Conservation (phyloP, 2,888 invertebrate genomes). For the Nasonia oneida region DNA sequence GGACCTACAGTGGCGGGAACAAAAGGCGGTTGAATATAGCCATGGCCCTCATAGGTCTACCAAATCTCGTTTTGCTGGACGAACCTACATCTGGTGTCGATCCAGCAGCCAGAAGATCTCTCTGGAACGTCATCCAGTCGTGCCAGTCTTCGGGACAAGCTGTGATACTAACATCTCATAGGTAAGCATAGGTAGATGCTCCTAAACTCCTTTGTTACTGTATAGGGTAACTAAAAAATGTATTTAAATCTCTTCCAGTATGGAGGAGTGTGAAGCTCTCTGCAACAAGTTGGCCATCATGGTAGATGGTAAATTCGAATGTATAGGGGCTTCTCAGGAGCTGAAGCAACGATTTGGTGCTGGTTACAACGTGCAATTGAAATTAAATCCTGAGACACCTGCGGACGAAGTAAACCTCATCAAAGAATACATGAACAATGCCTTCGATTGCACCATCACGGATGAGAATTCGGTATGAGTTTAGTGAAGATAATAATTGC, state of each 20-base stretch:
- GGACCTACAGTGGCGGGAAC: conserved; percentile 87
- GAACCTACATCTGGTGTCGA: conserved; percentile 88
- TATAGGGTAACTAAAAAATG: conserved; percentile 71
- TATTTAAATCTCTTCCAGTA: conserved; percentile 79
- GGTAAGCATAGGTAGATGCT: conserved; percentile 76
- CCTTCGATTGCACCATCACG: conserved; percentile 83
- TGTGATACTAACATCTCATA: conserved; percentile 85
- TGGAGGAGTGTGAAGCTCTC: conserved; percentile 93
- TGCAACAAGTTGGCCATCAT: conserved; percentile 89
- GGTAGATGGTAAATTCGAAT: conserved; percentile 86
- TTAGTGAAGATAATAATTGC: conserved; percentile 48
- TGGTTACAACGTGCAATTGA: conserved; percentile 84
- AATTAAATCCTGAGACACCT: conserved; percentile 72
- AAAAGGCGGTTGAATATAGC: conserved; percentile 89
- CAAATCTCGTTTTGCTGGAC: conserved; percentile 85
- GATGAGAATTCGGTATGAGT: conserved; percentile 85
- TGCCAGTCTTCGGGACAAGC: conserved; percentile 80
- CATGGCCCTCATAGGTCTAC: conserved; percentile 86
- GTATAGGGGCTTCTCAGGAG: conserved; percentile 86
- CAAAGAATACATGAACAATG: conserved; percentile 80
- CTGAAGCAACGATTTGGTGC: conserved; percentile 86
- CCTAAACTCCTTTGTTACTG: background rate
- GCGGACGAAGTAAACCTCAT: conserved; percentile 75
- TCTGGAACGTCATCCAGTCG: conserved; percentile 83
- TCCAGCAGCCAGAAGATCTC: conserved; percentile 83